These are phyloP conservation scores for Lichenostomus cassidix DNA, from an alignment of 2,113 vertebrate genomes.

Conservation along the genomic window DNA sequence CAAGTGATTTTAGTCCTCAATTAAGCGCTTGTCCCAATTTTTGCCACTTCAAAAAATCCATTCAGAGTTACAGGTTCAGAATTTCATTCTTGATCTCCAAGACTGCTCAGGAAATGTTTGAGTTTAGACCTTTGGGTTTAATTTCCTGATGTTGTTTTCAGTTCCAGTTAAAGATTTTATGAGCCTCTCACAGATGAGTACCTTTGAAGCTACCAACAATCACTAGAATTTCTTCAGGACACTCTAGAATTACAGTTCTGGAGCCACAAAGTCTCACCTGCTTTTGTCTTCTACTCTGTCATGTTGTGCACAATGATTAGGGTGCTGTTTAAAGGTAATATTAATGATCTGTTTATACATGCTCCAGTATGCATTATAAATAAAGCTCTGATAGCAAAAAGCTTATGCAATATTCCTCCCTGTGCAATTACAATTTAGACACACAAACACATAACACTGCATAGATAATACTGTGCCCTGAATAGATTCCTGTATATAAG, in stretches of 20 bases:
- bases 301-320: neutral
- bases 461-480: neutral
- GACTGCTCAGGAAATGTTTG: neutral
- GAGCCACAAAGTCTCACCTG: neutral
- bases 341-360: neutral
- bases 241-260: neutral
- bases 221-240: neutral
- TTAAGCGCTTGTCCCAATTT: neutral
- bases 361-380: neutral
- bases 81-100: neutral
- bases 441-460: neutral
- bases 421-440: neutral
- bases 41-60: neutral
- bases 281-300: neutral
- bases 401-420: neutral
- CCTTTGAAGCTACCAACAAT: neutral
- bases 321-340: neutral
- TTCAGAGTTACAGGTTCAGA: neutral
- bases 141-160: neutral
- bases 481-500: neutral
- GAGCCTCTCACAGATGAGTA: neutral
- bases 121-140: neutral
- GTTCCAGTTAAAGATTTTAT: neutral
- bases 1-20: neutral
- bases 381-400: neutral